Evolutionary conservation across 1,140 invertebrate species (phyloP), one percentile per base, ranked within the genome.

Genomic region (Atta colombica): DNA sequence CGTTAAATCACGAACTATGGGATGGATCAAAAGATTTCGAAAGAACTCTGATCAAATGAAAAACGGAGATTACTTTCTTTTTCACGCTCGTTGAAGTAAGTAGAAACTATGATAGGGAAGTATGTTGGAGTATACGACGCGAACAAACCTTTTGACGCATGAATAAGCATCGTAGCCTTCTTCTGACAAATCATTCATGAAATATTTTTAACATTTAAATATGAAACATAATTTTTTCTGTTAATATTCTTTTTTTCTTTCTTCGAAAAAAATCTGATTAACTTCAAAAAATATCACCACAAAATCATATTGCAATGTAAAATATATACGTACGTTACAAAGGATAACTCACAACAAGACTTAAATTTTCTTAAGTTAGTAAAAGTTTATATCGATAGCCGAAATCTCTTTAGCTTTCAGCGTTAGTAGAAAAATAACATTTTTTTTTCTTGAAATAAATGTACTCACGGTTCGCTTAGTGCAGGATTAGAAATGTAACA

Each of bases 401-500:
- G 49, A 49, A 49, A 39, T 39, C 35, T 39, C 35, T 39, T 39
- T 39, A 39, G 6, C 6, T 39, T 39, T 39, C 35, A 39, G 35
- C 35, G 35, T 39, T 39, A 49, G 21, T 53, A 60, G 18, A 35
- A 18, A 39, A 35, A 45, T 25, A 25, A 45, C 35, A 28, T 45
- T 45, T 45, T 3, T 3, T 31, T 45, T 45, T 39, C 3, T 77
- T 18, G 3, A 25, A 18, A 39, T 65, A 35, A 66, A 53, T 68
- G 12, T 72, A 74, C 68, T 84, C 28, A 74, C 80, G 55, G 39
- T 14, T 84, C 69, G 6, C 55, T 61, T 49, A 31, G 3, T 8
- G 18, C 69, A 49, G 69, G 16, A 16, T 28, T 74, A 18, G n/a
- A 74, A 51, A 65, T n/a, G 35, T 58, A 61, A 84, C n/a, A 51